Base-by-base conservation (phyloP, 1,140 invertebrate species). In the Saccostrea echinata region DNA sequence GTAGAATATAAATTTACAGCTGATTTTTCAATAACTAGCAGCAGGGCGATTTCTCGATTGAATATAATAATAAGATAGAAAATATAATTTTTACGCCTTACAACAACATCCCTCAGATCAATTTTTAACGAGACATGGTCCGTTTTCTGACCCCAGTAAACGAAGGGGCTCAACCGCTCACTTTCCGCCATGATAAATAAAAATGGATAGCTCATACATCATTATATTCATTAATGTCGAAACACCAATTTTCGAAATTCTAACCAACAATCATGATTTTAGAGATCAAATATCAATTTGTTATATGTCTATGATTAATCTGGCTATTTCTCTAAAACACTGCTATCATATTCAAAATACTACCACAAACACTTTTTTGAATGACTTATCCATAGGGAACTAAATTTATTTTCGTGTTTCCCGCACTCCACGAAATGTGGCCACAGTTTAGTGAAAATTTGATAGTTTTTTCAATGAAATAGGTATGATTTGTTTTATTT, bases 131-230 rank as follows among this genome's bases (percentile, higher is more conserved):
- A 97, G 55, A 98, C 94, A 89, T 96, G 96, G 90, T 96, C 95
- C 91, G 97, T 96, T 53, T 97, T 98, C 96, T 98, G 98, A 18
- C 98, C 97, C 98, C 98, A 99, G 94, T 98, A 98, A 0, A 98
- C 97, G 94, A 98, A 98, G 3, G 98, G 98, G 94, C 97, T 97
- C 52, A 95, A 86, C 68, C 24, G 33, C 68, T 76, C 68, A 76
- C 24, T 27, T 33, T 13, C 27, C 68, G 68, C 68, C 68, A 76
- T 76, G 27, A 33, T 76, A 3, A 3, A 30, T 30, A 12, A 61
- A n/a, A 21, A 30, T 76, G 27, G 27, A 76, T 33, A 76, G 27
- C 68, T 76, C 68, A 27, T 76, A 30, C 24, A 30, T 76, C 13
- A 61, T 61, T n/a, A 21, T 21, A 61, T 61, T 61, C 55, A n/a